These are phyloP conservation scores for Tamandua tetradactyla DNA, from an alignment of 2,797 vertebrate species.

Conservation along the genomic window DNA sequence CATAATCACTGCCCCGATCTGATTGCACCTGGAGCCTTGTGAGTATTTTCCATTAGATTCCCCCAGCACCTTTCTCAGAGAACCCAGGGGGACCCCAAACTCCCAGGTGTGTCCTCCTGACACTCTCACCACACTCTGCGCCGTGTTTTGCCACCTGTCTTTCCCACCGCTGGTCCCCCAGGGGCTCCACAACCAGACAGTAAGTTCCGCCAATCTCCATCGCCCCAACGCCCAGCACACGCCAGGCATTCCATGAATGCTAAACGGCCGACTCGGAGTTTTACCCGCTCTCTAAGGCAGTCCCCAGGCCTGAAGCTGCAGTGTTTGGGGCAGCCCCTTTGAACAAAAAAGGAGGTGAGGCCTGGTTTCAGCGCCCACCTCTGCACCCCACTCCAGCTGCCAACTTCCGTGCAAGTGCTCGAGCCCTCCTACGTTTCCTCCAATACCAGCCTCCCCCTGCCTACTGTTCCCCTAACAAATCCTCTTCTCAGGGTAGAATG, in stretches of 20 bases:
- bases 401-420: background rate
- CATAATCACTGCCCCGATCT: background rate
- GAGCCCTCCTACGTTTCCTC: background rate
- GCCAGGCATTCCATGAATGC: background rate
- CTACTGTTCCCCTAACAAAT: background rate
- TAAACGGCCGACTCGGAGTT: accelerated
- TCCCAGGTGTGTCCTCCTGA: background rate
- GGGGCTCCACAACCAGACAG: background rate
- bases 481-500: background rate
- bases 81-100: background rate
- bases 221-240: background rate
- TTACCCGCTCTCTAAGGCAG: background rate
- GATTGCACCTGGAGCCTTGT: accelerated
- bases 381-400: background rate
- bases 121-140: no score
- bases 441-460: no score
- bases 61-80: no score
- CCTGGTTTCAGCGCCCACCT: background rate
- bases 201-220: background rate
- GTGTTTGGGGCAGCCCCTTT: background rate
- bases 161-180: background rate
- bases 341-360: background rate
- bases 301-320: background rate
- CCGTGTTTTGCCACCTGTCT: accelerated
- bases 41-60: background rate